Evolutionary conservation across 2,888 invertebrate species (phyloP), one percentile per base, ranked within the genome.

Genomic region (Pheosia gnoma): DNA sequence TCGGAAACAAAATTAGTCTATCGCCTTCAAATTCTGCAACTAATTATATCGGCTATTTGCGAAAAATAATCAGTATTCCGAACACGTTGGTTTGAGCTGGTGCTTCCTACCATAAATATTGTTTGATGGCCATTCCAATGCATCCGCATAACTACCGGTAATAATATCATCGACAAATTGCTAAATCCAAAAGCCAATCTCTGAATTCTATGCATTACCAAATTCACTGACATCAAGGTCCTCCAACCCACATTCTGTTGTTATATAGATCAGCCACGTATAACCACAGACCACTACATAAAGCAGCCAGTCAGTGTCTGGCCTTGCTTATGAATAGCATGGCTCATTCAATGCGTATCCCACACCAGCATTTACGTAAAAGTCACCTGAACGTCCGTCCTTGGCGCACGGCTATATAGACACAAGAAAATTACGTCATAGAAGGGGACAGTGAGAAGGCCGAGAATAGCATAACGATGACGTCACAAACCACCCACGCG

Each of bases 361-460:
- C 62, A 65, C 63, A 73, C 57, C 56, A 47, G 62, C 60, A 51
- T 67, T 59, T 51, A 70, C 56, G 72, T 68, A 68, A 61, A 66
- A 66, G 58, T 70, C 59, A 55, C 57, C 60, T 61, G 62, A 66
- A 63, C 59, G 57, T 25, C 57, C 57, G 57, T 57, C 57, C 57
- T 57, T 57, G 52, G 52, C 45, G 38, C 61, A 59, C 52, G 60
- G 60, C 25, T 57, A 13, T 57, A 45, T 57, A 67, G 61, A 65
- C 61, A 66, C 63, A 62, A 61, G 61, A 57, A 63, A 63, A 71
- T 70, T 63, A 75, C 73, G 73, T 73, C 70, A 75, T 68, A 62
- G 67, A 76, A 71, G 68, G 60, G 73, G 73, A 75, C 73, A 75
- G 76, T 76, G 66, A 69, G 68, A 77, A 75, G 77, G 74, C 58